Percentiles rank a stretch among this genome's conserved stretches.
These are phyloP conservation scores for Falco biarmicus DNA, from an alignment of 2,797 vertebrate species.

Conservation along the genomic window DNA sequence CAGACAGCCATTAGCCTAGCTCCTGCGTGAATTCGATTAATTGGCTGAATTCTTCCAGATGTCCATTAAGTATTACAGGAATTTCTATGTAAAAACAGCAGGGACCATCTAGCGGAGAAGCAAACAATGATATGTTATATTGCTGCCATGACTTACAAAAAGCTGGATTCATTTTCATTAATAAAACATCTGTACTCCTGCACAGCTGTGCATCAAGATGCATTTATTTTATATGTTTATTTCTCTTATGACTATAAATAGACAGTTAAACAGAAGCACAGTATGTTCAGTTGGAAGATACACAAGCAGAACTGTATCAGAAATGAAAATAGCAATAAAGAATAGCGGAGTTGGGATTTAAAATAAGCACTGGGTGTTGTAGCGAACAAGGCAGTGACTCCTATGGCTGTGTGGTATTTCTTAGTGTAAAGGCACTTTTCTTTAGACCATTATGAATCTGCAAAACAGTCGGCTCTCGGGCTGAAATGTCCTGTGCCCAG, in stretches of 20 bases:
- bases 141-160: constrained; percentile 85
- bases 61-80: constrained; percentile 87
- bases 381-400: not conserved
- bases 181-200: constrained; percentile 85
- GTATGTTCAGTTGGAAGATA: constrained; percentile 58
- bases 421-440: not conserved
- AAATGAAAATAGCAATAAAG: constrained; percentile 35
- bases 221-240: constrained; percentile 86
- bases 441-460: not conserved
- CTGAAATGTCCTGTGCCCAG: not conserved
- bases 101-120: constrained; percentile 78
- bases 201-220: constrained; percentile 82
- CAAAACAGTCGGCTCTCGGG: not conserved
- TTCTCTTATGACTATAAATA: constrained; percentile 77
- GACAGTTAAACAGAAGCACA: constrained; percentile 74
- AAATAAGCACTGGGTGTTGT: not conserved
- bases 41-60: constrained; percentile 88
- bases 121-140: constrained; percentile 85
- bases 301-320: constrained; percentile 62
- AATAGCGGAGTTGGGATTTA: not conserved
- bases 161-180: constrained; percentile 85
- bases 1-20: constrained; percentile 84
- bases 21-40: constrained; percentile 85
- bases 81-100: constrained; percentile 85
- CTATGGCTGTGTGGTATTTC: not conserved